Conservation (phyloP, 2,888 invertebrate species). For the Machimus atricapillus region DNA sequence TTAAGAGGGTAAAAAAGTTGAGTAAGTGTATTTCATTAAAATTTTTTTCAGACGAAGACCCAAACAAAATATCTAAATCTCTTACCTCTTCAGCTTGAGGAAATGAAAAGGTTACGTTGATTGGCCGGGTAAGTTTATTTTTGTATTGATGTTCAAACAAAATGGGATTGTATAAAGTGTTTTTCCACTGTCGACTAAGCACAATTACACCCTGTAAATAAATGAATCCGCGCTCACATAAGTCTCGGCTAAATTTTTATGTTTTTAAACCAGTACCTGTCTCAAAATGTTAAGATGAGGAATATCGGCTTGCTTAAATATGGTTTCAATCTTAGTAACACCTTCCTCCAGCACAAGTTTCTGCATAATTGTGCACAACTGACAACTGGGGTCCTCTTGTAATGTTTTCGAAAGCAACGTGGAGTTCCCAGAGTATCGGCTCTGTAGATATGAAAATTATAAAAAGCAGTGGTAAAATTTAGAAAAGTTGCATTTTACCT, state of each 20-base stretch:
- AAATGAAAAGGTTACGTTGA: constrained; percentile 88
- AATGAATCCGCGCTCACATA: constrained; percentile 25
- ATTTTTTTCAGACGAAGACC: not conserved
- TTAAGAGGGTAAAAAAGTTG: not conserved
- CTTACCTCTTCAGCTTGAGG: constrained; percentile 81
- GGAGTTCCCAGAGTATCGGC: constrained; percentile 83
- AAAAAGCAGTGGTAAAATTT: not conserved
- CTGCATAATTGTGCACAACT: constrained; percentile 87
- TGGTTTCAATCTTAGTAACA: constrained; percentile 79
- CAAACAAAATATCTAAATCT: not conserved
- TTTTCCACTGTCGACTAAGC: constrained; percentile 95
- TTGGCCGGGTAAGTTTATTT: constrained; percentile 79
- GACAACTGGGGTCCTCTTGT: constrained; percentile 95
- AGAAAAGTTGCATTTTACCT: constrained; percentile 51
- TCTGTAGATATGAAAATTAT: constrained; percentile 64
- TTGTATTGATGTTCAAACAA: constrained; percentile 89
- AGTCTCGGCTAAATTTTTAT: constrained; percentile 38
- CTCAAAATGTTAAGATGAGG: constrained; percentile 87
- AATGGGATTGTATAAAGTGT: constrained; percentile 90
- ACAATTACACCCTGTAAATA: constrained; percentile 89
- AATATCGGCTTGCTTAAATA: constrained; percentile 81
- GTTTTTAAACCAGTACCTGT: constrained; percentile 67
- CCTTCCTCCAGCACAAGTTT: constrained; percentile 82
- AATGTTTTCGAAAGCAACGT: constrained; percentile 88
- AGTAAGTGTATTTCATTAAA: not conserved